Evolutionary conservation across 2,113 vertebrate species (phyloP).

Genomic region (Neotoma lepida): DNA sequence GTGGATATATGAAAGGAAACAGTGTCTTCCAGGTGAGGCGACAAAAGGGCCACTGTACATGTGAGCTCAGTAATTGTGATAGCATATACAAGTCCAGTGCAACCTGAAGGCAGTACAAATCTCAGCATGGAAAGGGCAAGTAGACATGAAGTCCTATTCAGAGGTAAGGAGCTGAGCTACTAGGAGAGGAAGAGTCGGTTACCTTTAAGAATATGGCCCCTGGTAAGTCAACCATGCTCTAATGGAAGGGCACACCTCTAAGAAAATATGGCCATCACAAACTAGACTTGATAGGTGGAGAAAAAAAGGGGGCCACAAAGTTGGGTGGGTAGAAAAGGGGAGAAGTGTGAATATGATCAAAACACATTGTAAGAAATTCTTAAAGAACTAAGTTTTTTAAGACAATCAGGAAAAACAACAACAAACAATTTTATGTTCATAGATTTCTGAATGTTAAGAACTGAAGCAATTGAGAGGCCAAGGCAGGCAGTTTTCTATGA

Average conservation of each 20-base stretch:
- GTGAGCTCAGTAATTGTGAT: neutral
- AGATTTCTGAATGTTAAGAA: neutral
- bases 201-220: neutral
- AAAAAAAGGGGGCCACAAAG: neutral
- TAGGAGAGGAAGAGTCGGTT: neutral
- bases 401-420: neutral
- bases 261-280: neutral
- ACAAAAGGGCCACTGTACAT: neutral
- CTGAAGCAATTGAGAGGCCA: no score
- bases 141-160: neutral
- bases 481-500: neutral
- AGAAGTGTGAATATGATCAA: neutral
- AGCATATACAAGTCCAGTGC: neutral
- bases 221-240: neutral
- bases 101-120: neutral
- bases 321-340: neutral
- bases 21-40: neutral
- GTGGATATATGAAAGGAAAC: neutral
- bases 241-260: neutral
- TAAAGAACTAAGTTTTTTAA: neutral
- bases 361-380: neutral
- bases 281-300: neutral
- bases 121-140: neutral
- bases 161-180: neutral
- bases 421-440: neutral